These are phyloP conservation scores for Callipepla squamata DNA, from an alignment of 2,113 vertebrate genomes.

Conservation along the genomic window DNA sequence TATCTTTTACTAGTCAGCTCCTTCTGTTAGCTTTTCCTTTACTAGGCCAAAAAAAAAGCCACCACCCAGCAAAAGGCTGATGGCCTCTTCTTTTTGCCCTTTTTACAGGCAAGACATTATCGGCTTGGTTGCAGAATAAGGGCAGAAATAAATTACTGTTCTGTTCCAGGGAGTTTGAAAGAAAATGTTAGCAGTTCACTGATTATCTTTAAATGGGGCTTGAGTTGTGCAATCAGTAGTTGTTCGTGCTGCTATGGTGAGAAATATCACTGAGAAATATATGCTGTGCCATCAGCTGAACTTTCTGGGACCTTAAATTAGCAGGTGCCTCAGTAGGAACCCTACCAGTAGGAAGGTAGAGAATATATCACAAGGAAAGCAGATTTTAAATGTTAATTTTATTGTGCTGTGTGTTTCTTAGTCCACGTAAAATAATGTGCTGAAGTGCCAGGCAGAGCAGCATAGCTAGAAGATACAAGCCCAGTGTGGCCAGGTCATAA, in stretches of 20 bases:
- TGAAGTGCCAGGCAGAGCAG: background rate
- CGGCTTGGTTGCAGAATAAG: background rate
- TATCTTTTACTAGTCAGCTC: background rate
- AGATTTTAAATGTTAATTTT: background rate
- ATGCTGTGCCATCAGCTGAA: background rate
- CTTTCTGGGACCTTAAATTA: background rate
- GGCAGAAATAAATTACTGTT: background rate
- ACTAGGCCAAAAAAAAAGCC: background rate
- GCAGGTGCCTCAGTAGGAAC: accelerated
- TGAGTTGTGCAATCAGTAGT: background rate
- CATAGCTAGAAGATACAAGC: background rate
- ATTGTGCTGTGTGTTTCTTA: background rate
- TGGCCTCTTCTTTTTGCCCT: background rate
- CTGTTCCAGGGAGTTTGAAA: background rate
- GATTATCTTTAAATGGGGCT: background rate
- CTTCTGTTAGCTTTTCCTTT: background rate
- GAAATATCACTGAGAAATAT: background rate
- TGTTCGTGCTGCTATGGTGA: background rate
- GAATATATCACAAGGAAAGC: background rate
- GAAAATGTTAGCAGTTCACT: background rate
- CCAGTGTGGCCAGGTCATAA: background rate
- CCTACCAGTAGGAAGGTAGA: background rate
- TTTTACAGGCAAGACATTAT: background rate
- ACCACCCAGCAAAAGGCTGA: background rate
- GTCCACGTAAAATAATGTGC: background rate